Evolutionary conservation across 1,140 invertebrate genomes (phyloP).

Genomic region (Idris sp.): DNA sequence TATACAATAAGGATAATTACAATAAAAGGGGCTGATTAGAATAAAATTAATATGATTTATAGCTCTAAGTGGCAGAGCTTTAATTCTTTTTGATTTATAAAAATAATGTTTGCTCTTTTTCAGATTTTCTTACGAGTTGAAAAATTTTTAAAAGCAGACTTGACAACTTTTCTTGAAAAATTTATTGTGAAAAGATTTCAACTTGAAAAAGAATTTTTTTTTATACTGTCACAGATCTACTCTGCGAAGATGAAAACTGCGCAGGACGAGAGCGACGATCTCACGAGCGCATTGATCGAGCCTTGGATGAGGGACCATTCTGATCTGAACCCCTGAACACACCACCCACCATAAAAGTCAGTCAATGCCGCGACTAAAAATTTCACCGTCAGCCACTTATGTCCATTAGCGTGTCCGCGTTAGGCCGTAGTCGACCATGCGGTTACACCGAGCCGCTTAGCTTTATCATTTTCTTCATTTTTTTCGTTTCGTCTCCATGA

Average conservation of each 20-base stretch:
- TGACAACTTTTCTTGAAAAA: too few species aligned
- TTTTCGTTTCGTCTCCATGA: constrained; percentile 45
- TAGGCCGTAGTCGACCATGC: constrained; percentile 52
- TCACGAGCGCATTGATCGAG: constrained; percentile 64
- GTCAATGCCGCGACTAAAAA: constrained; percentile 65
- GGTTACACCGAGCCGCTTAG: constrained; percentile 43
- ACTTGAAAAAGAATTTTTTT: too few species aligned
- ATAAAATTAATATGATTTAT: too few species aligned
- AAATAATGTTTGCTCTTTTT: too few species aligned
- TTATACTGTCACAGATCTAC: constrained; percentile 6
- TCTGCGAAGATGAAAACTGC: constrained; percentile 40
- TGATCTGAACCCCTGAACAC: constrained; percentile 65
- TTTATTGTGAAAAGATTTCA: too few species aligned
- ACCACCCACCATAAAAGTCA: constrained; percentile 62
- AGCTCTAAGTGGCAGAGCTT: too few species aligned
- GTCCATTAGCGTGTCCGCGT: constrained; percentile 33
- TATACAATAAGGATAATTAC: too few species aligned
- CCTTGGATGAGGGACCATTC: constrained; percentile 60
- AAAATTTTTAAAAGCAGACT: too few species aligned
- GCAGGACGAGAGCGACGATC: constrained; percentile 58
- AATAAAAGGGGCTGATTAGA: too few species aligned
- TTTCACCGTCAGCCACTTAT: constrained; percentile 40
- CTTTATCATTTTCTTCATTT: constrained; percentile 34
- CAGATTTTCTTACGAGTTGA: too few species aligned
- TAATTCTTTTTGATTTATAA: too few species aligned